Conservation (phyloP, 2,797 vertebrate species). For the Takifugu rubripes region DNA sequence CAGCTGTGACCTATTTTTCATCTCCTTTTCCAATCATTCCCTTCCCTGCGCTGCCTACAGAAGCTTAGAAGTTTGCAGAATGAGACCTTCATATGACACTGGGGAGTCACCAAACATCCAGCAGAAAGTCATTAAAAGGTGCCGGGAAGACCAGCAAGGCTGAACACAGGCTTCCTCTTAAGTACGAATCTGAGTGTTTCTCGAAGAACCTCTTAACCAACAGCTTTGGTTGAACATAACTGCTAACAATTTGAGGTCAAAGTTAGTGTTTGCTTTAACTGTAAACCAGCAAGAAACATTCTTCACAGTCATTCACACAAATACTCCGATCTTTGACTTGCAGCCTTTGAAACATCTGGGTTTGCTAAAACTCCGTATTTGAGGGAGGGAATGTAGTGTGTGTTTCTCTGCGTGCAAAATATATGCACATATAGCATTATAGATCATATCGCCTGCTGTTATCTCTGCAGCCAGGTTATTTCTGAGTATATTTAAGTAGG, state of each 20-base stretch:
- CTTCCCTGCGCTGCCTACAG: constrained; percentile 6
- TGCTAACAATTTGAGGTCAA: constrained; percentile 18
- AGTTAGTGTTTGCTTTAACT: constrained; percentile 23
- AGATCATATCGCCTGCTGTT: too few relatives aligned
- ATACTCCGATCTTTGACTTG: constrained; percentile 19
- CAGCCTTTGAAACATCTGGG: constrained; percentile 46
- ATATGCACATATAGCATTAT: too few relatives aligned
- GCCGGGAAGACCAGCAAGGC: constrained; percentile 18
- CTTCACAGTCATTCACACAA: neutral
- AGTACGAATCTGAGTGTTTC: neutral
- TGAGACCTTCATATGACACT: constrained; percentile 21
- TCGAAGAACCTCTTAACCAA: neutral
- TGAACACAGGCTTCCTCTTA: constrained; percentile 1
- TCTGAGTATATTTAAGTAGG: too few relatives aligned
- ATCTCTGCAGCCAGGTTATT: too few relatives aligned
- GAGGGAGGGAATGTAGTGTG: constrained; percentile 26
- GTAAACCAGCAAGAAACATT: constrained; percentile 6
- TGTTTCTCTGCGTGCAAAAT: constrained; percentile 3
- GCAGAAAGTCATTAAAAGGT: constrained; percentile 27
- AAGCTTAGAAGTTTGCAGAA: constrained; percentile 34
- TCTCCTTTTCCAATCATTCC: constrained; percentile 39
- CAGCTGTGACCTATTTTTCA: constrained; percentile 71
- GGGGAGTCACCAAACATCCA: constrained; percentile 9
- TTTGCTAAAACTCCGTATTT: constrained; percentile 18
- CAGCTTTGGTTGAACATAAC: constrained; percentile 11